Base-by-base conservation (phyloP, 2,888 invertebrate genomes). In the Dolichopus griseipennis region DNA sequence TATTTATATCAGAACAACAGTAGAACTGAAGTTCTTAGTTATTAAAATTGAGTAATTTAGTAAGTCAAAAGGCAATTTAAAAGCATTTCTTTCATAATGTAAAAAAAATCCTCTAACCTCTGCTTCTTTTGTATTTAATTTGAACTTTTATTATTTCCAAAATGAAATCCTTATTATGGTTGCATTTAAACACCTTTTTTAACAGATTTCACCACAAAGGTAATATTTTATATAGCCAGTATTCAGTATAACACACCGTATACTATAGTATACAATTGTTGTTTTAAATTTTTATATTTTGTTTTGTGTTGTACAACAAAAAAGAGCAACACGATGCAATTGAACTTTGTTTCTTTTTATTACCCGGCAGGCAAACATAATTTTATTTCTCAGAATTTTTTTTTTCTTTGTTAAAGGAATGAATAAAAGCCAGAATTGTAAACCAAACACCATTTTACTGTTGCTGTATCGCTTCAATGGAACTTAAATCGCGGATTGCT, bases 321-420 rank as follows among this genome's bases (percentile, higher is more conserved):
- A n/a, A 9, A 52, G 52, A 52, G 52, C 52, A 52, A 52, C 52
- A n/a, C 52, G 52, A 52, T 52, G 52, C 52, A 52, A 52, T 52
- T 52, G 52, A 52, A n/a, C 18, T 52, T 15, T 18, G 2, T 52
- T 52, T 52, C 15, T 18, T 52, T 15, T 52, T 7, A n/a, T 52
- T 52, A 52, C 18, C 18, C 52, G 9, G 9, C 15, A 52, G n/a
- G 18, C 52, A 52, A 52, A 52, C 18, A 52, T 18, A 2, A 18
- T 52, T 52, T 52, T 37, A 37, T 37, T 37, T 37, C 8, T 37
- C 8, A 7, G 8, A 10, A n/a, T n/a, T 37, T 37, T 37, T 37
- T 37, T 27, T 27, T 27, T 2, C 8, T 41, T 12, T 41, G 15
- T 15, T 12, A 41, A 15, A 41, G 41, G 41, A 41, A 41, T 41